phyloP scores from a whole-genome alignment of 1,140 invertebrate species.

The Idris sp. region DNA sequence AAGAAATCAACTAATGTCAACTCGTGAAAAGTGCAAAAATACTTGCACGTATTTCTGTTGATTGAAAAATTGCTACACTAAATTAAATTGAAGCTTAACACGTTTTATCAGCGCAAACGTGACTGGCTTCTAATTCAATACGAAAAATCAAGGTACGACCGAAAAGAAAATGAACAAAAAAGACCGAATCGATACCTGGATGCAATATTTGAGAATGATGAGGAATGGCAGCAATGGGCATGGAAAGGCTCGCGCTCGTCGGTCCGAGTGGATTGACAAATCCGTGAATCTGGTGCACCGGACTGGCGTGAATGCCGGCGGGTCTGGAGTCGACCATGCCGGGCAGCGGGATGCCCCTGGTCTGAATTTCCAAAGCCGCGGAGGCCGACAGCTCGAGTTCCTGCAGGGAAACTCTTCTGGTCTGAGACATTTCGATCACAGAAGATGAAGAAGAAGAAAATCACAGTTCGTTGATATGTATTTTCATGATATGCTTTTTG shows the following conservation, averaged over 20 bases:
- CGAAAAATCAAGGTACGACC: too few species aligned
- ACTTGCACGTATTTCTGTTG: too few species aligned
- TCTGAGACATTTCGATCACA: constrained; percentile 17
- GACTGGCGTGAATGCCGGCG: constrained; percentile 48
- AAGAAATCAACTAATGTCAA: too few species aligned
- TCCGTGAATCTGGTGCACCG: constrained; percentile 57
- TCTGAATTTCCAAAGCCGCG: constrained; percentile 67
- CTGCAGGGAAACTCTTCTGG: constrained; percentile 19
- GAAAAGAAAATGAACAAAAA: too few species aligned
- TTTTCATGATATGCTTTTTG: too few species aligned
- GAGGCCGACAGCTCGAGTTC: constrained; percentile 30
- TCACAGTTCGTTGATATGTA: too few species aligned
- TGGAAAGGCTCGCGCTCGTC: constrained; percentile 61
- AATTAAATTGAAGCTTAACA: too few species aligned
- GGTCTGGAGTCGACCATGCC: constrained; percentile 70
- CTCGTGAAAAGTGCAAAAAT: too few species aligned
- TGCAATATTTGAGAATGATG: constrained; percentile 66
- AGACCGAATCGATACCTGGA: constrained; percentile 64
- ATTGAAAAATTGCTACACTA: too few species aligned
- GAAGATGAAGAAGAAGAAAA: too few species aligned
- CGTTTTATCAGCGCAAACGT: too few species aligned
- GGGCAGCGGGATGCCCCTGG: constrained; percentile 72
- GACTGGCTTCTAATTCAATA: too few species aligned
- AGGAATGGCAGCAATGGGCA: constrained; percentile 64
- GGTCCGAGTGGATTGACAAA: constrained; percentile 74